Percentiles rank a stretch among this genome's conserved stretches.
These are phyloP conservation scores for Selene dorsalis DNA, from an alignment of 2,797 vertebrate species.

Conservation along the genomic window DNA sequence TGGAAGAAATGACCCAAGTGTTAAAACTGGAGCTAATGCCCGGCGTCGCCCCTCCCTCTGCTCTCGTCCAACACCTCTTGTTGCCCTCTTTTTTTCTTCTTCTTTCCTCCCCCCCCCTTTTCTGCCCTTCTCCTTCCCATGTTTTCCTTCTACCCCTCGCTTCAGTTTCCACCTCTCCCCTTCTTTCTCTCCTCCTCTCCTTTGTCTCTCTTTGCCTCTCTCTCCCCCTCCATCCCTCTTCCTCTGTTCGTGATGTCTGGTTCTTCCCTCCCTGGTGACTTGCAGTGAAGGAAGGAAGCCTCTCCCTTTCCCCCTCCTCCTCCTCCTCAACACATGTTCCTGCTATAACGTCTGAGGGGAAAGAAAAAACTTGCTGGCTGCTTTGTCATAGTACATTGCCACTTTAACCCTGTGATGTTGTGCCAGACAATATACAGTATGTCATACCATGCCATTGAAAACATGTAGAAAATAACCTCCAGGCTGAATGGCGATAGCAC, in stretches of 20 bases:
- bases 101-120: constrained; percentile 9
- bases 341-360: constrained; percentile 46
- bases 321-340: constrained; percentile 72
- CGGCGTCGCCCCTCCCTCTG: constrained; percentile 29
- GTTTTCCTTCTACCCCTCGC: constrained; percentile 13
- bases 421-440: not conserved
- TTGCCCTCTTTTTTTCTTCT: constrained; percentile 37
- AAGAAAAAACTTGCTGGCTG: constrained; percentile 32
- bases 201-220: constrained; percentile 34
- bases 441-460: not conserved
- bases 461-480: not conserved
- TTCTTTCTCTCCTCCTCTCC: constrained; percentile 9
- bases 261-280: constrained; percentile 69
- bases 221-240: constrained; percentile 52
- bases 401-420: constrained; percentile 13
- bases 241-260: constrained; percentile 56
- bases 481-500: not conserved
- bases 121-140: constrained; percentile 26
- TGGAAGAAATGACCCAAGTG: constrained; percentile 75
- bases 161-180: constrained; percentile 23
- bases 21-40: constrained; percentile 57
- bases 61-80: constrained; percentile 45
- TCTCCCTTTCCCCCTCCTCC: constrained; percentile 75
- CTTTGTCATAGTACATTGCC: constrained; percentile 29
- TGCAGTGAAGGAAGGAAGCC: constrained; percentile 80